Percentiles rank a stretch among this genome's conserved stretches.
Evolutionary conservation across 2,888 invertebrate species (phyloP).

Genomic region (Galeopsomyia nigrocyanea): DNA sequence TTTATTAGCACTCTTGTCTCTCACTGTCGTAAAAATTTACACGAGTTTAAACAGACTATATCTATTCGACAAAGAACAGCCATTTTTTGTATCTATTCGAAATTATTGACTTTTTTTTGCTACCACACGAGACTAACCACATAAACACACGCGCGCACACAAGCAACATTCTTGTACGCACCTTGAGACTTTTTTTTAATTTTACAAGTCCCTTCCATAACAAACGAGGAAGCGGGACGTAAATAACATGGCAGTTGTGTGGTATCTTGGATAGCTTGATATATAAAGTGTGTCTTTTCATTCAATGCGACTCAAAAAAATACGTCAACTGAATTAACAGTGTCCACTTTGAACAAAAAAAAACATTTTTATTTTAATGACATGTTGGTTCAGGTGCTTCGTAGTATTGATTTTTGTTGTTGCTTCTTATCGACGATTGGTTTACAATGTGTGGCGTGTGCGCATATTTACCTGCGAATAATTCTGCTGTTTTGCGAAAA

Average conservation of each 20-base stretch:
- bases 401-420: constrained; percentile 25
- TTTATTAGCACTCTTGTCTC: no score
- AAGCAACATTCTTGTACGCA: constrained; percentile 24
- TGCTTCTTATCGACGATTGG: constrained; percentile 16
- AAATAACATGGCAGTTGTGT: constrained; percentile 29
- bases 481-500: constrained; percentile 12
- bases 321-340: constrained; percentile 6
- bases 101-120: no score
- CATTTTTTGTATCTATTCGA: no score
- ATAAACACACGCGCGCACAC: constrained; percentile 10
- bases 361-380: constrained; percentile 26
- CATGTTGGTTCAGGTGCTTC: constrained; percentile 24
- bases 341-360: neutral
- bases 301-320: constrained; percentile 6
- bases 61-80: no score
- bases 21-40: no score
- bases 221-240: constrained; percentile 24
- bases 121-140: neutral
- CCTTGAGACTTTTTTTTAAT: constrained; percentile 9
- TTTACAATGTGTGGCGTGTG: constrained; percentile 2
- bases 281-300: constrained; percentile 21
- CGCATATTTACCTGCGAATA: constrained; percentile 3
- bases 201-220: constrained; percentile 16
- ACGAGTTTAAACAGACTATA: no score
- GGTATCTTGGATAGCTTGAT: constrained; percentile 26